Base-by-base conservation (phyloP, 2,113 vertebrate genomes). In the Platysteira castanea region DNA sequence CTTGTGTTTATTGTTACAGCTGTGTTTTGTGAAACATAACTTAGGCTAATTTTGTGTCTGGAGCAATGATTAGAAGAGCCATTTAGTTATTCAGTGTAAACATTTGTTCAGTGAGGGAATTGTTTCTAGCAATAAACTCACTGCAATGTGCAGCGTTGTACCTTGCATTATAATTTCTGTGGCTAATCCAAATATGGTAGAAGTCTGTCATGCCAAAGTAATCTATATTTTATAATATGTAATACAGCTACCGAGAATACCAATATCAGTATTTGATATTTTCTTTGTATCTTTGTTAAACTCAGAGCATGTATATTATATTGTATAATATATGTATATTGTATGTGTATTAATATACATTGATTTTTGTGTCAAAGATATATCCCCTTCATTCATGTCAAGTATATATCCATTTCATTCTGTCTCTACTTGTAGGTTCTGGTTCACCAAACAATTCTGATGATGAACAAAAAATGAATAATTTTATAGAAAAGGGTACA, bases 401-500 rank as follows among this genome's bases (percentile, higher is more conserved):
- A 82, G 82, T 96, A 56, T 74, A 57, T 98, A 84, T 98, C 89
- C 94, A 93, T 97, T 96, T 97, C 91, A 85, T 98, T 98, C 87
- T 98, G 91, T 98, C 94, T 98, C 97, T 79, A 88, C 97, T 96
- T 94, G n/a, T 98, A 99, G 99, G 99, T 98, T 99, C 98, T 97
- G 97, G 98, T 93, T 99, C 98, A 87, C 98, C 99, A 90, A 98
- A 98, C 98, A 98, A 99, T 98, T 99, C 99, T 96, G 99, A 99
- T 94, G 99, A 99, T 96, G 99, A 99, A 71, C 98, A 98, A 97
- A 99, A 99, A 98, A 94, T 98, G 97, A 98, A 98, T 98, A 99
- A 98, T 97, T 99, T 99, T 99, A 98, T 99, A 98, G 98, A 99
- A 97, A 99, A 98, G 99, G 99, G 99, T 99, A 99, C 96, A 98